A percentile compares a stretch with the other conserved stretches of the same genome.
phyloP scores from a whole-genome alignment of 37 sponge, comb jelly and placozoan species.

The Oopsacas minuta region DNA sequence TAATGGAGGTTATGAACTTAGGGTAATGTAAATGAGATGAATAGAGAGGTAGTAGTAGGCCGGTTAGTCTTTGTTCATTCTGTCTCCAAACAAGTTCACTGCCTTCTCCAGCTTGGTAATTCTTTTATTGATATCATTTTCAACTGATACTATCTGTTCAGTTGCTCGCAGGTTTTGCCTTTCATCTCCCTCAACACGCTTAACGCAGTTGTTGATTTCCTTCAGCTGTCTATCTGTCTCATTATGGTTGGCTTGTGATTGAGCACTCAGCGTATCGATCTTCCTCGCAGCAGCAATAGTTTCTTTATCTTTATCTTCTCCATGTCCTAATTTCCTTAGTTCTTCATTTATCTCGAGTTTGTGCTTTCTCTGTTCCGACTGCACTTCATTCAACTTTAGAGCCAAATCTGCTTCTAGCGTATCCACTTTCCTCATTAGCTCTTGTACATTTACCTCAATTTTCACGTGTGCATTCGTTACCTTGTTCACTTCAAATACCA shows the following conservation, averaged over 20 bases:
- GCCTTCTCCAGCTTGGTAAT: neutral
- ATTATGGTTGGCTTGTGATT: slow-evolving; percentile 3
- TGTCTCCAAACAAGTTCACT: neutral
- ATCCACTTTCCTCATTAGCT: neutral
- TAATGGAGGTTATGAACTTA: neutral
- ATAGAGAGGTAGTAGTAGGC: neutral
- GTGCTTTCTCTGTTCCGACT: neutral
- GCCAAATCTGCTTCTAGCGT: slow-evolving; percentile 3
- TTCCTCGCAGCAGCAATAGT: neutral
- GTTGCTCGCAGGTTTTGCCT: neutral
- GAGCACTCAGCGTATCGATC: neutral
- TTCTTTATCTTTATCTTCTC: neutral
- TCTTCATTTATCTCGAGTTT: neutral
- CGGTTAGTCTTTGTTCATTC: neutral
- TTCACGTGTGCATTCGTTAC: neutral
- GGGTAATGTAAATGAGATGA: neutral
- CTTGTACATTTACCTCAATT: neutral
- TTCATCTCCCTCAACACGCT: neutral
- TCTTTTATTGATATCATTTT: neutral
- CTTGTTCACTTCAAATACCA: neutral
- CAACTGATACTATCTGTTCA: neutral
- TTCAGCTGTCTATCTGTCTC: neutral
- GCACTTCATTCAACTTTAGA: neutral
- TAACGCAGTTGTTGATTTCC: neutral
- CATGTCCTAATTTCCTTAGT: neutral